Conservation (phyloP, 2,888 invertebrate species). For the Drosophila stalkeri region DNA sequence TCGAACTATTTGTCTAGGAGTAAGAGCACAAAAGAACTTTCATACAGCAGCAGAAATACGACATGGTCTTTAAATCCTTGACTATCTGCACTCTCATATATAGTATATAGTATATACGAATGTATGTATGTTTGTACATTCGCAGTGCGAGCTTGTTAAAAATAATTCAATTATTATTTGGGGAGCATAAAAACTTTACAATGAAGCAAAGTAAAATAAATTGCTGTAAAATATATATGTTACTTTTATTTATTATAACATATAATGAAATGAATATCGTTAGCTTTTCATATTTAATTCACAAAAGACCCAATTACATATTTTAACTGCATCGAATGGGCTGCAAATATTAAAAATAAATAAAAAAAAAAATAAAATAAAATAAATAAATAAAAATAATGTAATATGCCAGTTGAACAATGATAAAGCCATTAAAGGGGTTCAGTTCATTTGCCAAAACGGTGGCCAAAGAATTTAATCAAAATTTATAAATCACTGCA, state of each 20-base stretch:
- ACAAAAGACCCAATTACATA: constrained; percentile 17
- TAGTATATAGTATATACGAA: background rate
- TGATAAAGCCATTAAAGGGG: constrained; percentile 16
- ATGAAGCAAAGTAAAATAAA: background rate
- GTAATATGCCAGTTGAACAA: constrained; percentile 2
- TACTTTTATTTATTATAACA: background rate
- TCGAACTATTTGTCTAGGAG: background rate
- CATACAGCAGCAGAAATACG: background rate
- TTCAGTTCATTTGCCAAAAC: constrained; percentile 38
- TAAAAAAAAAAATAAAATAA: background rate
- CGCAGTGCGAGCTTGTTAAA: background rate
- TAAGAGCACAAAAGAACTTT: background rate
- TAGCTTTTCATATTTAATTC: background rate
- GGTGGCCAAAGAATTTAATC: constrained; percentile 41
- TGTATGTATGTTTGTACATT: background rate
- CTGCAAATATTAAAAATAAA: background rate
- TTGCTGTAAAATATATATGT: background rate
- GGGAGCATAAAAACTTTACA: background rate
- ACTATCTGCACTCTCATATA: background rate
- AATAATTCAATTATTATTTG: background rate
- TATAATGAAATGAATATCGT: background rate
- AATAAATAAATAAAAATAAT: too few relatives aligned
- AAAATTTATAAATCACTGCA: constrained; percentile 63
- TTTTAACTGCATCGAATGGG: constrained; percentile 11
- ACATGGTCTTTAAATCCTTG: background rate